Conservation (phyloP, 2,797 vertebrate genomes). For the Spinibarbus caldwelli region DNA sequence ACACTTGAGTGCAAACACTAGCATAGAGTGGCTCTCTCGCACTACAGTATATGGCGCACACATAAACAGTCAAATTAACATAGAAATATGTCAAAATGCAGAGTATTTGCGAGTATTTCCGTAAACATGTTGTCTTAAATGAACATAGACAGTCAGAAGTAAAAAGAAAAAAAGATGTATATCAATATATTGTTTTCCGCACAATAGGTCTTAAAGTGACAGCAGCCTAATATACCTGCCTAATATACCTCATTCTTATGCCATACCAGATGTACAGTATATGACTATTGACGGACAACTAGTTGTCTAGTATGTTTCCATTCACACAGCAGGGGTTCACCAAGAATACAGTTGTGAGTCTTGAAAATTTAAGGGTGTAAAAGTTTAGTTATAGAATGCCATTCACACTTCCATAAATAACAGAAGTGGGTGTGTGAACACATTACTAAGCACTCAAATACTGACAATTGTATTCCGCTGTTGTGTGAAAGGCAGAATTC, state of each 20-base stretch:
- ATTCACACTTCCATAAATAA: background rate
- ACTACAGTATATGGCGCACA: background rate
- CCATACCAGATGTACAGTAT: background rate
- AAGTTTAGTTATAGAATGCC: background rate
- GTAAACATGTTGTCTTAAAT: background rate
- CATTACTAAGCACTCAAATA: background rate
- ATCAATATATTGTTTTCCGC: background rate
- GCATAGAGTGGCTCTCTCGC: background rate
- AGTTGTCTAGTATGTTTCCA: background rate
- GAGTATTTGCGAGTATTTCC: background rate
- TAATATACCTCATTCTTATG: background rate
- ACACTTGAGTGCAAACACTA: background rate
- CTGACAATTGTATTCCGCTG: background rate
- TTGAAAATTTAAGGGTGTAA: background rate
- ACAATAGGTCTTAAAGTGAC: too few species aligned
- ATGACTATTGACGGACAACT: background rate
- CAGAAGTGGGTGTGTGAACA: background rate
- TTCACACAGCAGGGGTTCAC: background rate
- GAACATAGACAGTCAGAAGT: background rate
- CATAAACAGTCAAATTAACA: background rate
- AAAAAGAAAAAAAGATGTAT: background rate
- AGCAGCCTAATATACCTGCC: background rate
- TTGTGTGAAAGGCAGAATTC: background rate
- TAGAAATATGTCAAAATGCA: background rate
- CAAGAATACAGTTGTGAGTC: background rate